These are phyloP conservation scores for Porites evermanni DNA, from an alignment of 92 coral and sea anemone species.

Conservation along the genomic window DNA sequence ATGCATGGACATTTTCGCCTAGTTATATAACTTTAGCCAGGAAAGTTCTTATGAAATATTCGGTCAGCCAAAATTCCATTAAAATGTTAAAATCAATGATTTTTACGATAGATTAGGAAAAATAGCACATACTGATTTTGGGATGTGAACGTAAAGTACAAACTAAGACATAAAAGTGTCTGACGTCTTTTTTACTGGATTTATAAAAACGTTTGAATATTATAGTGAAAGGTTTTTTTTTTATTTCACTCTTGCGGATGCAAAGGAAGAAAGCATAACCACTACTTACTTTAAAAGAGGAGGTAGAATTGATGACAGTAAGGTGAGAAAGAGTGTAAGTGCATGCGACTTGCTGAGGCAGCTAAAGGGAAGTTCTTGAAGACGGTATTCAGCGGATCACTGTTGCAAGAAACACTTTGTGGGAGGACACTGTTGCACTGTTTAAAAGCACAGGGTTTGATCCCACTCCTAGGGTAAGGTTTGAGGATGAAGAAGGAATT, in stretches of 20 bases:
- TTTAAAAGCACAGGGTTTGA: constrained; percentile 30
- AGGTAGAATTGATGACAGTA: constrained; percentile 17
- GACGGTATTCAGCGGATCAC: constrained; percentile 25
- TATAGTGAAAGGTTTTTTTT: constrained; percentile 1
- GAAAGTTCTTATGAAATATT: background rate
- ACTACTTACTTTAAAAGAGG: constrained; percentile 7
- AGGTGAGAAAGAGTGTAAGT: background rate
- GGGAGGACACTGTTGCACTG: constrained; percentile 32
- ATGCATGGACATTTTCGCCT: constrained; percentile 3
- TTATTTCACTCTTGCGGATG: constrained; percentile 3
- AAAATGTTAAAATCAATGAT: constrained; percentile 3
- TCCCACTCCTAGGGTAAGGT: constrained; percentile 26
- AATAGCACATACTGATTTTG: constrained; percentile 1
- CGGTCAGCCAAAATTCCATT: background rate
- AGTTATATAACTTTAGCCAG: background rate
- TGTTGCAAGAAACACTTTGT: constrained; percentile 25
- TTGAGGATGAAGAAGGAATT: constrained; percentile 68
- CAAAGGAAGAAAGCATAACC: constrained; percentile 13
- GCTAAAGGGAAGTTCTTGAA: constrained; percentile 6
- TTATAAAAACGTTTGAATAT: constrained; percentile 5
- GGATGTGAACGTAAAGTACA: background rate
- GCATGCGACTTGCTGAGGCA: constrained; percentile 22
- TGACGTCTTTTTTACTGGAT: constrained; percentile 10
- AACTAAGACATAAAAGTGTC: constrained; percentile 1
- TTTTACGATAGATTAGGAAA: constrained; percentile 7